These are phyloP conservation scores for Xenopus borealis DNA, from an alignment of 2,113 vertebrate species.

Conservation along the genomic window DNA sequence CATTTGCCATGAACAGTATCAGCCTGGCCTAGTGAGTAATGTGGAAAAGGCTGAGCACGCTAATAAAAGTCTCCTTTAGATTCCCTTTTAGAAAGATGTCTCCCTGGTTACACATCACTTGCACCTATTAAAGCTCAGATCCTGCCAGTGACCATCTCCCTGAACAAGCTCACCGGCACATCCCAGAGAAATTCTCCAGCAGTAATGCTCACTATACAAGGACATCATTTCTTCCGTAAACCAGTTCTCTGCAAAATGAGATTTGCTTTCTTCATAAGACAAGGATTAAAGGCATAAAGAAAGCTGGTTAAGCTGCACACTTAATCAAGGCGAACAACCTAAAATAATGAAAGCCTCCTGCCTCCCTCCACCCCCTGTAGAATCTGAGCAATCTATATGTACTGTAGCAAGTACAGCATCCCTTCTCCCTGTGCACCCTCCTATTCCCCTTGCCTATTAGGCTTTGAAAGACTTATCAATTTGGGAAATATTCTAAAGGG, in stretches of 20 bases:
- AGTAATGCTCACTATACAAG: conserved; percentile 39
- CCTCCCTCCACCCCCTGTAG: too few species aligned
- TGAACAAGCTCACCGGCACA: conserved; percentile 27
- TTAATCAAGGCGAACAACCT: conserved; percentile 14
- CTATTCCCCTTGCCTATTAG: conserved; percentile 52
- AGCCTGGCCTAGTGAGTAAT: conserved; percentile 36
- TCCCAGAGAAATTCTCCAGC: conserved; percentile 42
- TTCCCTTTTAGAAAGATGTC: conserved; percentile 33
- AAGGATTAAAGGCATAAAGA: conserved; percentile 33
- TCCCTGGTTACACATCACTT: conserved; percentile 39
- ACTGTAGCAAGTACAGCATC: conserved; percentile 38
- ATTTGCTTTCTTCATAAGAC: conserved; percentile 21
- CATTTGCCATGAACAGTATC: conserved; percentile 34
- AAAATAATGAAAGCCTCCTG: not conserved
- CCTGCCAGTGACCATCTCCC: conserved; percentile 32
- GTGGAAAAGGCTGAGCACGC: conserved; percentile 15
- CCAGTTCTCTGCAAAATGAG: conserved; percentile 22
- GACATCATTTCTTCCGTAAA: conserved; percentile 32
- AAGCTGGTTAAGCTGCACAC: conserved; percentile 13
- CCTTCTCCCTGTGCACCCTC: conserved; percentile 32
- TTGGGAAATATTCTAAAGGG: conserved; percentile 64
- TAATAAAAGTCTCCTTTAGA: conserved; percentile 45
- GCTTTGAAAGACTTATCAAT: conserved; percentile 61
- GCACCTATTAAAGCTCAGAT: conserved; percentile 40
- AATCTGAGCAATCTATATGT: conserved; percentile 6